phyloP scores from a whole-genome alignment of 2,888 invertebrate species.

The Pimpla rufipes region DNA sequence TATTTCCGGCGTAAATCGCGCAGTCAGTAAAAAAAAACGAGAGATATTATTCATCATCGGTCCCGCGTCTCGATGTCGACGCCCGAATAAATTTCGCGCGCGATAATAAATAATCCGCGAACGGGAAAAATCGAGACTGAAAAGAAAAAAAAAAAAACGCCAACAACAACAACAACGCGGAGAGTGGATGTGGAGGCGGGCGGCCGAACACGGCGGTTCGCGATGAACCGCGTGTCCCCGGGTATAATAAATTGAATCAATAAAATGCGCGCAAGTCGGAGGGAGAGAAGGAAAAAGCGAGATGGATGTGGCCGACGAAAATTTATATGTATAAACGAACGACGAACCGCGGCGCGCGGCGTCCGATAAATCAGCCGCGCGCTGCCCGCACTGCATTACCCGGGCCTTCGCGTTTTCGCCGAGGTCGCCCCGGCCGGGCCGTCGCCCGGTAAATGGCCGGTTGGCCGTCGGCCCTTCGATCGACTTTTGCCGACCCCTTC shows the following conservation, averaged over 20 bases:
- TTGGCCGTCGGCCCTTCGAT: slow-evolving; percentile 4
- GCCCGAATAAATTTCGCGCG: slow-evolving; percentile 44
- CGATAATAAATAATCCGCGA: slow-evolving; percentile 41
- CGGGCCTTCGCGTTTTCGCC: slow-evolving; percentile 52
- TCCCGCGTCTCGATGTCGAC: slow-evolving; percentile 39
- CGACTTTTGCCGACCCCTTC: slow-evolving; percentile 7
- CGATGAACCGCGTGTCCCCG: slow-evolving; percentile 54
- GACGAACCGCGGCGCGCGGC: slow-evolving; percentile 39
- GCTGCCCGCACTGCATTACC: slow-evolving; percentile 60
- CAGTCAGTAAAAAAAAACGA: background rate
- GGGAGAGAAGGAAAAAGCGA: slow-evolving; percentile 46
- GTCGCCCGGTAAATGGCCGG: slow-evolving; percentile 29
- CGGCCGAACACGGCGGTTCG: slow-evolving; percentile 13
- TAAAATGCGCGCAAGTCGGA: slow-evolving; percentile 45
- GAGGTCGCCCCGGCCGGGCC: slow-evolving; percentile 13
- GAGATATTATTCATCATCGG: slow-evolving; percentile 50
- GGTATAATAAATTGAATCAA: slow-evolving; percentile 64
- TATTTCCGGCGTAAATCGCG: background rate
- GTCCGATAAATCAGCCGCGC: slow-evolving; percentile 62
- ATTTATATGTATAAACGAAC: slow-evolving; percentile 62
- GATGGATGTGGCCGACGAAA: slow-evolving; percentile 43
- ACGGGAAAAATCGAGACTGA: slow-evolving; percentile 29
- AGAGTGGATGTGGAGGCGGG: background rate
- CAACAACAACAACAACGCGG: too few relatives aligned
- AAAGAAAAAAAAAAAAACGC: slow-evolving; percentile 15